Base-by-base conservation (phyloP, 2,113 vertebrate species). In the Colossoma macropomum region DNA sequence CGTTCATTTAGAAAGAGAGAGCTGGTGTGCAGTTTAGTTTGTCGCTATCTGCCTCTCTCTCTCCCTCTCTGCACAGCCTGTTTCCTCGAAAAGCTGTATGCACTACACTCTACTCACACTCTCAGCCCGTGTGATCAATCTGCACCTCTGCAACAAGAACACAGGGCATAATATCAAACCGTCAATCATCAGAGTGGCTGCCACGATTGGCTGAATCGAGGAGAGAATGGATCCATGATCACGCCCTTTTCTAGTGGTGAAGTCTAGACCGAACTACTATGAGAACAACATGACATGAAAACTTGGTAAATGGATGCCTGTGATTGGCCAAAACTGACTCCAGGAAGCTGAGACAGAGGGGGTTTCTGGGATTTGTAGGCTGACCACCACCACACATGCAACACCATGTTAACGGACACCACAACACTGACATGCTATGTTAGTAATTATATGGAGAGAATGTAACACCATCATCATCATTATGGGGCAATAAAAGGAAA, bases 101-200 rank as follows among this genome's bases (percentile, higher is more conserved):
- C 88, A 87, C 88, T 84, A 81, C 86, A 86, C 86, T 66, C 88
- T 93, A 93, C 91, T 93, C 91, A 93, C 91, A 92, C 91, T 87
- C 92, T 93, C 89, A 89, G 91, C 91, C 87, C 91, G 85, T 90
- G 90, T 85, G 90, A 94, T 94, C 88, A 87, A 87, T 90, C 91
- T 89, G 91, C 92, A 94, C 90, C 91, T 91, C 91, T 94, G 89
- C 52, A 92, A 91, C 89, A 79, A 92, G 91, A 92, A 91, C 75
- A 93, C 66, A 91, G 87, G 82, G 75, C 88, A 89, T 77, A 84
- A 27, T 12, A 62, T 62, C 77, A 72, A 60, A 73, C 86, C 38
- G 21, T 93, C 89, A 91, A 87, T 91, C 82, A 89, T 68, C 84
- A 77, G 19, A 41, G 66, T 30, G 63, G 62, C 65, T 76, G 81